Percentiles rank a stretch among this genome's conserved stretches.
Conservation (phyloP, 2,888 invertebrate genomes). For the Herminia tarsipennalis region DNA sequence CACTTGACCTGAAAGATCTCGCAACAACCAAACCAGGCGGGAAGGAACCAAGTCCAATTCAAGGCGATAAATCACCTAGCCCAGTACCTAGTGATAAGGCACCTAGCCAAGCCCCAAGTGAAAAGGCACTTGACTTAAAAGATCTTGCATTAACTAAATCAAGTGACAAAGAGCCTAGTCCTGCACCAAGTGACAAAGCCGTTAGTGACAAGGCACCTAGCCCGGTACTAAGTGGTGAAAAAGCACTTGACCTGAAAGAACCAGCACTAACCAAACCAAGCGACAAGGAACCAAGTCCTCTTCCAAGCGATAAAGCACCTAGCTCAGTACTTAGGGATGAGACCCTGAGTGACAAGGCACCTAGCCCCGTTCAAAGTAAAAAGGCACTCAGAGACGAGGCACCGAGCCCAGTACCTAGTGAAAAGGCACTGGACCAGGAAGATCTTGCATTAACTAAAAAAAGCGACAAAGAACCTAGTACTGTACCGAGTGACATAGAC, state of each 20-base stretch:
- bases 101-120: not conserved
- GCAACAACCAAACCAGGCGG: not conserved
- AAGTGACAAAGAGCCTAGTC: slow-evolving; percentile 4
- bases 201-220: slow-evolving; percentile 16
- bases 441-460: too few relatives aligned
- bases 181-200: not conserved
- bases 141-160: too few relatives aligned
- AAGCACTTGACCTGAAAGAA: not conserved
- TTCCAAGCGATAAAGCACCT: not conserved
- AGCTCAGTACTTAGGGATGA: not conserved
- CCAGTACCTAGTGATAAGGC: not conserved
- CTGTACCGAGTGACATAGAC: not conserved
- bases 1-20: too few relatives aligned
- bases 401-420: not conserved
- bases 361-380: not conserved
- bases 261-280: not conserved
- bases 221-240: slow-evolving; percentile 11
- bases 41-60: slow-evolving; percentile 4
- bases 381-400: slow-evolving; percentile 10
- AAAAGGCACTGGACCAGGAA: not conserved
- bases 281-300: not conserved
- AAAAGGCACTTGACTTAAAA: too few relatives aligned
- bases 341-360: not conserved
- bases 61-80: not conserved
- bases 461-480: slow-evolving; percentile 3